These are phyloP conservation scores for Zaprionus nigranus DNA, from an alignment of 1,140 invertebrate genomes.

Conservation along the genomic window DNA sequence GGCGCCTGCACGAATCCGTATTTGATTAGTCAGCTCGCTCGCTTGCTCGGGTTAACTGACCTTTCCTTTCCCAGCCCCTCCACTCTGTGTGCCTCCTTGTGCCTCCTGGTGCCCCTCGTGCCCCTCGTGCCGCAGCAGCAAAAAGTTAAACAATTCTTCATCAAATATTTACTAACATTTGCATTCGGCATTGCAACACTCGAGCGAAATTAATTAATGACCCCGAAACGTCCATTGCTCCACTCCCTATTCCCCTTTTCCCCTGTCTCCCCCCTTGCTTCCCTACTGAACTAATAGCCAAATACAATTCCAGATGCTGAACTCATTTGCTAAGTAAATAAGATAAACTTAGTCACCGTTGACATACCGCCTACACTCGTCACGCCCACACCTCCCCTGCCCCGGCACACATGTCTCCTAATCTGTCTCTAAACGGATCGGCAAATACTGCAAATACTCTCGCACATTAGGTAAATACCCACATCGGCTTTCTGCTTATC, in stretches of 20 bases:
- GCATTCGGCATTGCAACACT: conserved; percentile 7
- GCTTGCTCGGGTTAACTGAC: conserved; percentile 66
- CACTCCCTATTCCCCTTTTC: neutral
- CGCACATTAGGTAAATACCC: neutral
- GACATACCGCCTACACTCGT: conserved; percentile 4
- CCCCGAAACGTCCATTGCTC: neutral
- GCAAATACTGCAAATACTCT: neutral
- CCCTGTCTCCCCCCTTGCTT: neutral
- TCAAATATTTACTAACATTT: conserved; percentile 65
- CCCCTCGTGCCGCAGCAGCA: conserved; percentile 22
- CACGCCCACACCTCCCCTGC: neutral
- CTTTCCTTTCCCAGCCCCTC: conserved; percentile 35
- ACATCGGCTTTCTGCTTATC: conserved; percentile 3
- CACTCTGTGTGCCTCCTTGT: neutral
- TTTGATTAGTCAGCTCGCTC: conserved; percentile 46
- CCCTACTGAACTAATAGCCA: conserved; percentile 14
- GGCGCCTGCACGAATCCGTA: conserved; percentile 33
- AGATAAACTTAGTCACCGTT: conserved; percentile 3
- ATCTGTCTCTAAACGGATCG: neutral
- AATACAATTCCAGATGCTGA: conserved; percentile 25
- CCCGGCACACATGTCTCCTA: neutral
- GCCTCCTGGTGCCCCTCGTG: neutral
- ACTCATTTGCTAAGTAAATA: conserved; percentile 40
- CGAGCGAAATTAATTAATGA: conserved; percentile 40
- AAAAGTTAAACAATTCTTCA: conserved; percentile 33